Conservation (phyloP, 2,797 vertebrate species). For the Jordanella pulchra region DNA sequence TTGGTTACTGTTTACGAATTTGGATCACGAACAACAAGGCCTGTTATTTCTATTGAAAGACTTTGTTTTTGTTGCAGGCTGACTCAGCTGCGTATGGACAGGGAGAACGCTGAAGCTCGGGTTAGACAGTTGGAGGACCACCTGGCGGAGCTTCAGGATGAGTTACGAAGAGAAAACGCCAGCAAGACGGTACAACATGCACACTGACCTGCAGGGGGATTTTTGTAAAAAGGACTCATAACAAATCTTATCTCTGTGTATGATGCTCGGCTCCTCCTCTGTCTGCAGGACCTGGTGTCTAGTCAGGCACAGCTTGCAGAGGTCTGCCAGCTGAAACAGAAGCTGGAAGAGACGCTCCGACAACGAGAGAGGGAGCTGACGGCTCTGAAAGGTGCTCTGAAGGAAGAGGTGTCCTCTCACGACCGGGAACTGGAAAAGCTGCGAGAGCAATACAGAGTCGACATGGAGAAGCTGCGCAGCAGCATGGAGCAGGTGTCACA, state of each 20-base stretch:
- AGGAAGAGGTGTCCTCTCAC: slow-evolving; percentile 91
- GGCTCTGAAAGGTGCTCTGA: slow-evolving; percentile 90
- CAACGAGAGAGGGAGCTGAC: slow-evolving; percentile 90
- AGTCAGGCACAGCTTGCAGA: slow-evolving; percentile 83
- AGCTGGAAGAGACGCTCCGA: slow-evolving; percentile 85
- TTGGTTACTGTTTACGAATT: slow-evolving; percentile 25
- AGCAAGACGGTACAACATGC: slow-evolving; percentile 77
- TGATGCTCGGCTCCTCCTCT: background rate
- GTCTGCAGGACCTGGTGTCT: slow-evolving; percentile 84
- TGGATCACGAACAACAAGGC: slow-evolving; percentile 19
- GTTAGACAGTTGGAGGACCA: slow-evolving; percentile 83
- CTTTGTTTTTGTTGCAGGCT: slow-evolving; percentile 73
- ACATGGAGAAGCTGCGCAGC: slow-evolving; percentile 88
- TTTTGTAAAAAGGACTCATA: background rate
- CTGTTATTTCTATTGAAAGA: slow-evolving; percentile 16
- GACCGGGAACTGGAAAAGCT: slow-evolving; percentile 88
- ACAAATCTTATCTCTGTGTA: background rate
- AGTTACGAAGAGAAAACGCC: slow-evolving; percentile 77
- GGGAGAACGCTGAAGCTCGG: slow-evolving; percentile 81
- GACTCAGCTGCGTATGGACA: slow-evolving; percentile 82
- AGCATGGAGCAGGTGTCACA: slow-evolving; percentile 90
- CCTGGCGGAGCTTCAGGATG: slow-evolving; percentile 82
- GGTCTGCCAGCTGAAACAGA: slow-evolving; percentile 77
- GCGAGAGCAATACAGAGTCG: slow-evolving; percentile 86
- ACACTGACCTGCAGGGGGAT: background rate